phyloP scores from a whole-genome alignment of 2,113 vertebrate species.

The Scartelaos histophorus region DNA sequence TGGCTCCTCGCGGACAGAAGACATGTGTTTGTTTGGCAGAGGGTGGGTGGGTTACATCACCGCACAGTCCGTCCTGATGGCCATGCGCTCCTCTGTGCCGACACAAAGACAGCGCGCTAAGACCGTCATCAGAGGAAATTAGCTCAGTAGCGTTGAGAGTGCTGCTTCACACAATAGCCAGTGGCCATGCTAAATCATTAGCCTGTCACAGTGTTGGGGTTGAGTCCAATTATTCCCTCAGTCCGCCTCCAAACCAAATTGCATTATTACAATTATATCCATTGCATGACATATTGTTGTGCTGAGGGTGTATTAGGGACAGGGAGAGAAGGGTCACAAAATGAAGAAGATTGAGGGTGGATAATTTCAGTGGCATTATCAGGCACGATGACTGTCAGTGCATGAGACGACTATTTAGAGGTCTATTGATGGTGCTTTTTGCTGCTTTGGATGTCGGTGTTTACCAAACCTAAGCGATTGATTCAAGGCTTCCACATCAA shows the following conservation, averaged over 20 bases:
- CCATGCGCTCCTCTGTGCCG: slow-evolving; percentile 59
- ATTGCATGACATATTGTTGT: slow-evolving; percentile 69
- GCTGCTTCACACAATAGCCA: slow-evolving; percentile 76
- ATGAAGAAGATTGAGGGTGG: slow-evolving; percentile 20
- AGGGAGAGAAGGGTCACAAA: slow-evolving; percentile 29
- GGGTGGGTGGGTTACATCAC: slow-evolving; percentile 74
- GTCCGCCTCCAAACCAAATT: slow-evolving; percentile 77
- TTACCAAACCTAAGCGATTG: slow-evolving; percentile 41
- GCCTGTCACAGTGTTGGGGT: slow-evolving; percentile 68
- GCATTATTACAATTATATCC: slow-evolving; percentile 78
- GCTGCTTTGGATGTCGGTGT: slow-evolving; percentile 54
- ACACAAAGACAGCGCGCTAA: slow-evolving; percentile 69
- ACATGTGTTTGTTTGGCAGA: slow-evolving; percentile 72
- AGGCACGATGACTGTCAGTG: slow-evolving; percentile 36
- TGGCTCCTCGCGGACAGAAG: slow-evolving; percentile 63
- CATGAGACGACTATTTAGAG: slow-evolving; percentile 33
- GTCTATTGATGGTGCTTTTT: slow-evolving; percentile 61
- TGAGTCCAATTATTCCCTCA: slow-evolving; percentile 76
- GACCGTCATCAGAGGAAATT: slow-evolving; percentile 77
- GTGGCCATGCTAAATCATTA: slow-evolving; percentile 75
- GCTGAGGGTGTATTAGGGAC: slow-evolving; percentile 42
- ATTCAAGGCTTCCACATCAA: slow-evolving; percentile 30
- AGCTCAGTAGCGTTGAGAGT: slow-evolving; percentile 71
- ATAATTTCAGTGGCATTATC: slow-evolving; percentile 50
- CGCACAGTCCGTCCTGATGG: slow-evolving; percentile 67